These are phyloP conservation scores for Agapostemon virescens DNA, from an alignment of 2,888 invertebrate species.

Conservation along the genomic window DNA sequence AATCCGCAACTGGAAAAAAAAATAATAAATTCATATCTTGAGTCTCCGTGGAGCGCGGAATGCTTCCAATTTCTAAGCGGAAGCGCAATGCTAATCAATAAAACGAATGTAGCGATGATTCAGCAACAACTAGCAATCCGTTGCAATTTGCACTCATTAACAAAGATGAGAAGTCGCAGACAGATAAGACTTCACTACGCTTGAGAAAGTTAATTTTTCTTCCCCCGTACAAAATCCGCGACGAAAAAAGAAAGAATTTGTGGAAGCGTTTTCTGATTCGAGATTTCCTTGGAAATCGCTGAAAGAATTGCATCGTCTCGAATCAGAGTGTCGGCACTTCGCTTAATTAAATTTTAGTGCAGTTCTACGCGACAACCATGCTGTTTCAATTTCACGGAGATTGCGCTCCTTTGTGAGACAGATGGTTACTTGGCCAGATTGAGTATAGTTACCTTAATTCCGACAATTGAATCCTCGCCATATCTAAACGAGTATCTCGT, in stretches of 20 bases:
- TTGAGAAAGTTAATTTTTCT: not conserved
- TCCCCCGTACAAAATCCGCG: not conserved
- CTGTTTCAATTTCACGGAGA: constrained; percentile 4
- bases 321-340: not conserved
- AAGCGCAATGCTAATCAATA: not conserved
- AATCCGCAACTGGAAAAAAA: no score
- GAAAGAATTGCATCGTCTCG: not conserved
- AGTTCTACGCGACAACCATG: constrained; percentile 2
- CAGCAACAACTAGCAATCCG: not conserved
- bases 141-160: not conserved
- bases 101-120: not conserved
- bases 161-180: not conserved
- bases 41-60: not conserved
- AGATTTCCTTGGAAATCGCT: not conserved
- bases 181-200: not conserved
- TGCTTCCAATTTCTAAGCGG: no score
- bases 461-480: not conserved
- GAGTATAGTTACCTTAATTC: not conserved
- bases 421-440: not conserved
- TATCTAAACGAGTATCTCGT: not conserved
- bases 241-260: no score
- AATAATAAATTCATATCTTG: no score
- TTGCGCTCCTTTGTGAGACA: not conserved
- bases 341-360: constrained; percentile 4
- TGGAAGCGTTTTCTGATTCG: not conserved